Conservation (phyloP, 2,113 vertebrate genomes). For the Macquaria ambigua region DNA sequence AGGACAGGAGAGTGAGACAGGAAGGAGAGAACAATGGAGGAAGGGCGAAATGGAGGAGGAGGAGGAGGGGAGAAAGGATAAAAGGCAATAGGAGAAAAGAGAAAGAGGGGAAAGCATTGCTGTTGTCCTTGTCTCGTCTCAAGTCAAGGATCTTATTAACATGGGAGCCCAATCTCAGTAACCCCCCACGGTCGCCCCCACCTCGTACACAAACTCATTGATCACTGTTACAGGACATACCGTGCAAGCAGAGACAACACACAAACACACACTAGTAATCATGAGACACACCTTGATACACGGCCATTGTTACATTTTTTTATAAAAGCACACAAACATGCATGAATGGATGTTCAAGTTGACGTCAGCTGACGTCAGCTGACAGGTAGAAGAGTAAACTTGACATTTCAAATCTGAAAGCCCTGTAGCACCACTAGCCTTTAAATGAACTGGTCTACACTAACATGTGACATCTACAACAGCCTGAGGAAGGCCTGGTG, state of each 20-base stretch:
- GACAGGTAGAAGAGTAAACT: not conserved
- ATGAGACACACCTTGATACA: not conserved
- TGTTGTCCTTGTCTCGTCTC: constrained; percentile 80
- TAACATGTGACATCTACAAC: constrained; percentile 11
- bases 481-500: constrained; percentile 16
- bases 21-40: constrained; percentile 61
- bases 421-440: not conserved
- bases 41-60: constrained; percentile 45
- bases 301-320: not conserved
- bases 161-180: constrained; percentile 77
- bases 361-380: constrained; percentile 1
- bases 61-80: constrained; percentile 27
- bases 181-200: constrained; percentile 28
- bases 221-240: constrained; percentile 62
- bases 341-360: not conserved
- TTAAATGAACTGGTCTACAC: not conserved
- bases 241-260: constrained; percentile 7
- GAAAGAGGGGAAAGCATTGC: constrained; percentile 50
- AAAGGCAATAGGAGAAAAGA: constrained; percentile 46
- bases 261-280: constrained; percentile 20
- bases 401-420: not conserved
- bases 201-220: constrained; percentile 65
- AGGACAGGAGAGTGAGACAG: constrained; percentile 50
- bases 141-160: constrained; percentile 86
- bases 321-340: not conserved